Evolutionary conservation across 1,140 invertebrate genomes (phyloP), one percentile per base, ranked within the genome.

Genomic region (Amyelois transitella): DNA sequence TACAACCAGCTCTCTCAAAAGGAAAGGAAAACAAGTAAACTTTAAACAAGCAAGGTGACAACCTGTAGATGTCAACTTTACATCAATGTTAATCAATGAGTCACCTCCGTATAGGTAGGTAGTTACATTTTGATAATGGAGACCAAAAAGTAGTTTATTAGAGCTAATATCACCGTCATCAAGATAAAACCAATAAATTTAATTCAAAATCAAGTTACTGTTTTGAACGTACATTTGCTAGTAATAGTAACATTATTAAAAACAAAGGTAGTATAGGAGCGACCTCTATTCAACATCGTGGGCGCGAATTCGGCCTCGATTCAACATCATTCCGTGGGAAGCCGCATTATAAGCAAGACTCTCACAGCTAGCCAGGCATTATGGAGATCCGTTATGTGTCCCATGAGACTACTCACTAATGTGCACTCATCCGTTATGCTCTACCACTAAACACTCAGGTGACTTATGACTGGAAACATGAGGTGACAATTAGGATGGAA

Each of bases 241-340:
- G n/a, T n/a, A n/a, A n/a, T n/a, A n/a, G n/a, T n/a, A n/a, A n/a
- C n/a, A 24, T 24, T 38, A 38, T n/a, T 38, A 38, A 38, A 38
- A 38, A 14, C 12, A 14, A 4, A 38, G 12, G 32, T 4, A 38
- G 32, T 24, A 8, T 14, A 14, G 18, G 18, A 20, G 21, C 20
- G 53, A 61, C 59, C 59, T 61, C 51, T 56, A 56, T 61, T 53
- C 25, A 12, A 47, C 56, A 18, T 55, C 25, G 62, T 64, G 58
- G 62, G 65, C 57, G 65, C 50, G 48, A 45, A 32, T 50, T 38
- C 51, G 62, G 50, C 62, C 64, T 63, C 62, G 58, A 62, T 62
- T 62, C 62, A 54, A 62, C 63, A 57, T 48, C 57, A 64, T 66
- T 72, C 62, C 72, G 72, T 75, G 72, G 72, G 69, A 75, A 72